These are phyloP conservation scores for Cinclus cinclus DNA, from an alignment of 2,113 vertebrate species.

Conservation along the genomic window DNA sequence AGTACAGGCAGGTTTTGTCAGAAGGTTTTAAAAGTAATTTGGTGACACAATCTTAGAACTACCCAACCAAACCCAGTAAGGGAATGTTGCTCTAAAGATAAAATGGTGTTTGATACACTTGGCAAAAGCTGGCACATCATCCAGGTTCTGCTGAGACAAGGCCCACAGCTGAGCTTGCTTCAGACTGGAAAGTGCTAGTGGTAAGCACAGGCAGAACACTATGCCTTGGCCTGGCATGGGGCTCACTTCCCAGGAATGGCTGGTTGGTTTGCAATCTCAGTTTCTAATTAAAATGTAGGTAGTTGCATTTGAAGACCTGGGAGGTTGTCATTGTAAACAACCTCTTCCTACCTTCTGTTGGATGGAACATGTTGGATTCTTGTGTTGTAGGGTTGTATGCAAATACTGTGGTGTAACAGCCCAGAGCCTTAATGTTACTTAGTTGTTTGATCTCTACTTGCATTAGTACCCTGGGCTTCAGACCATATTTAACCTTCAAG, in stretches of 20 bases:
- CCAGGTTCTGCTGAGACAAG: not conserved
- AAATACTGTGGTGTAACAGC: not conserved
- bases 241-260: not conserved
- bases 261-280: not conserved
- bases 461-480: not conserved
- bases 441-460: not conserved
- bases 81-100: not conserved
- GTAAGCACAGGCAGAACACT: not conserved
- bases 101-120: not conserved
- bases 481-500: not conserved
- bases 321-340: not conserved
- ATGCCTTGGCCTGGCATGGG: rapidly evolving
- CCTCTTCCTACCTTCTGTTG: not conserved
- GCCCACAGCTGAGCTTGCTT: not conserved
- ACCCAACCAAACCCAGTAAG: not conserved
- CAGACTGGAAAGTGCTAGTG: not conserved
- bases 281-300: not conserved
- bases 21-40: not conserved
- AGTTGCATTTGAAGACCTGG: not conserved
- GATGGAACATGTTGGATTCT: not conserved
- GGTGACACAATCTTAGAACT: not conserved
- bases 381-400: not conserved
- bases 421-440: not conserved
- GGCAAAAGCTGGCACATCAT: not conserved
- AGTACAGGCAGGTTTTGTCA: not conserved